Conservation (phyloP, 2,888 invertebrate genomes). For the Oxystoma pomonae region DNA sequence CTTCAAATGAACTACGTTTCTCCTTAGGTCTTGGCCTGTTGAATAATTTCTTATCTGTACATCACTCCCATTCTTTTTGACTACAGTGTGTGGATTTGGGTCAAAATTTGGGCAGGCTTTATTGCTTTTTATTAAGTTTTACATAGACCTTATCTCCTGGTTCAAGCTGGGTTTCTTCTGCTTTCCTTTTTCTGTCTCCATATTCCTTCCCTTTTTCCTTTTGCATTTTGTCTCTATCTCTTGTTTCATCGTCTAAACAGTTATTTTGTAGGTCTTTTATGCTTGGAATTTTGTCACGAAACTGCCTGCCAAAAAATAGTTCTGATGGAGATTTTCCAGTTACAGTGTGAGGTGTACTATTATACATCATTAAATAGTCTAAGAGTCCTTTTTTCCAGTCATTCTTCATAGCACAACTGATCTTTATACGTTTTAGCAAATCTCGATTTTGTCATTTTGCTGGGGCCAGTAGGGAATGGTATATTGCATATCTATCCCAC, state of each 20-base stretch:
- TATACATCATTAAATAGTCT: conserved; percentile 18
- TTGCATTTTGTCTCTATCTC: background rate
- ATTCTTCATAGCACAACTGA: background rate
- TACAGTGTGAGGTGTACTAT: too few species aligned
- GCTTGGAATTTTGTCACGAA: conserved; percentile 7
- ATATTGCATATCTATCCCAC: conserved; percentile 4
- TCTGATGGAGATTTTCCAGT: too few species aligned
- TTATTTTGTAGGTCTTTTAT: conserved; percentile 8
- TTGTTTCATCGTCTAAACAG: conserved; percentile 8
- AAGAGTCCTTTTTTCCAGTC: conserved; percentile 12
- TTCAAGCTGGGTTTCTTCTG: background rate
- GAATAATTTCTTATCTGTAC: too few species aligned
- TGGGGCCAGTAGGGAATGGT: conserved; percentile 24
- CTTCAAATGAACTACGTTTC: too few species aligned
- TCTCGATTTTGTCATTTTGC: conserved; percentile 24
- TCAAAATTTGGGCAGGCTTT: background rate
- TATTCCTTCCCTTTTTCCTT: background rate
- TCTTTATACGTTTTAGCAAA: conserved; percentile 18
- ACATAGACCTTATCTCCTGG: background rate
- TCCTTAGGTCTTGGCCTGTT: too few species aligned
- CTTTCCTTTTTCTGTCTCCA: background rate
- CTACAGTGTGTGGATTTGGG: background rate
- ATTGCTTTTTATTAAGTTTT: background rate
- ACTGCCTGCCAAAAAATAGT: too few species aligned
- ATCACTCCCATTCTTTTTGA: too few species aligned